phyloP scores from a whole-genome alignment of 2,113 vertebrate genomes.

The Tachuris rubrigastra region DNA sequence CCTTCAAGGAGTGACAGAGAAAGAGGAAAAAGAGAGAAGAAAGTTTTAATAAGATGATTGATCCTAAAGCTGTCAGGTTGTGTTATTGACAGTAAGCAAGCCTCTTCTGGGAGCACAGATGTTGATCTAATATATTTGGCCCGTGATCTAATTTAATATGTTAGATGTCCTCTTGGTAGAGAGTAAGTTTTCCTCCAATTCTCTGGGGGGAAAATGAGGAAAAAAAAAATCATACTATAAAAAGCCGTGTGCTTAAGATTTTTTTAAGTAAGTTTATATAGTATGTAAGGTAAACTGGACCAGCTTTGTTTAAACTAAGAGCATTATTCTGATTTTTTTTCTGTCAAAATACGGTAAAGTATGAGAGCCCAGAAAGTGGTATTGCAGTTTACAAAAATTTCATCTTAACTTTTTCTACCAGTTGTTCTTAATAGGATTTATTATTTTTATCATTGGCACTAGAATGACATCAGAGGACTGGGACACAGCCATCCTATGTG shows the following conservation, averaged over 20 bases:
- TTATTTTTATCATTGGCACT: background rate
- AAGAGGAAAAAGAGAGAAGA: background rate
- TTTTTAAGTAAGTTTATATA: background rate
- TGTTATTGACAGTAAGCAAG: constrained; percentile 35
- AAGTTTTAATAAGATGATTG: constrained; percentile 58
- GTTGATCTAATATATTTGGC: constrained; percentile 56
- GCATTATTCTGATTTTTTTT: background rate
- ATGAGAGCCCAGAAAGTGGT: background rate
- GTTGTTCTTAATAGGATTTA: background rate
- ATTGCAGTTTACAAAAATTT: background rate
- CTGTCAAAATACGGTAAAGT: background rate
- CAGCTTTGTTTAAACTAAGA: background rate
- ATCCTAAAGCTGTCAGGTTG: constrained; percentile 50
- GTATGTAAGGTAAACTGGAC: background rate
- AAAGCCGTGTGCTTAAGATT: background rate
- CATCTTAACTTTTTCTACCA: background rate
- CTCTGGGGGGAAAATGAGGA: background rate
- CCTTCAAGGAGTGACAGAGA: background rate
- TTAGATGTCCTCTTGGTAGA: constrained; percentile 22
- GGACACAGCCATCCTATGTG: background rate
- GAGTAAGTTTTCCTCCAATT: constrained; percentile 8
- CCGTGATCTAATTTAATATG: constrained; percentile 30
- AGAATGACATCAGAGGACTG: background rate
- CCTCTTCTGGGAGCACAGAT: constrained; percentile 28
- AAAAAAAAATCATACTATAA: background rate